Conservation (phyloP, 2,888 invertebrate genomes). For the Acleris sparsana region DNA sequence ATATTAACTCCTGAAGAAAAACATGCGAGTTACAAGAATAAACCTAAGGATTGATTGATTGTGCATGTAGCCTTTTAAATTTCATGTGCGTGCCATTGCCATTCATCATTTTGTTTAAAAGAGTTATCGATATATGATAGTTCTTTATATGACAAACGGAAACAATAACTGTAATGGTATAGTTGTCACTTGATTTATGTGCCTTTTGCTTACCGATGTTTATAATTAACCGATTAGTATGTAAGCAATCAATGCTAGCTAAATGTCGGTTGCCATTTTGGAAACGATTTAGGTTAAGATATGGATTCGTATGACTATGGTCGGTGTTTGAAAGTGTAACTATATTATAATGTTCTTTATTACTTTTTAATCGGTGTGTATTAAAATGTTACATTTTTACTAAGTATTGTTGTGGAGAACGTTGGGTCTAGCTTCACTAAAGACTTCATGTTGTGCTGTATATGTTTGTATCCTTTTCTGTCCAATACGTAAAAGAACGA, state of each 20-base stretch:
- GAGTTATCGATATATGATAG: too few species aligned
- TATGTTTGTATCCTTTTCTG: too few species aligned
- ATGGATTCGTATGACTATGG: constrained; percentile 40
- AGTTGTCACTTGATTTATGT: constrained; percentile 39
- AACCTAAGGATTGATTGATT: too few species aligned
- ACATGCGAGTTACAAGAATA: too few species aligned
- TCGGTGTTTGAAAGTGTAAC: constrained; percentile 68
- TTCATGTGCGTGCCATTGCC: not conserved
- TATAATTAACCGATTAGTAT: constrained; percentile 56
- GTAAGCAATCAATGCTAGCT: constrained; percentile 32
- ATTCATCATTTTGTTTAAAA: not conserved
- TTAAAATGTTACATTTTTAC: not conserved
- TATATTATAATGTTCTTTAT: constrained; percentile 8
- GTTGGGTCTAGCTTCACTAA: not conserved
- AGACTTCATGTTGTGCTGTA: not conserved
- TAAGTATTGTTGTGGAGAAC: not conserved
- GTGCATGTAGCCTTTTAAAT: not conserved
- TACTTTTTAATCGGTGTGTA: not conserved
- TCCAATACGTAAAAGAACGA: not conserved
- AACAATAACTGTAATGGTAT: constrained; percentile 9
- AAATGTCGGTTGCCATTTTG: constrained; percentile 65
- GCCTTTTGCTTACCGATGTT: constrained; percentile 48
- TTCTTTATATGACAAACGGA: not conserved
- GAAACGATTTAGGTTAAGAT: constrained; percentile 55
- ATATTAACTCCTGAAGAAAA: too few species aligned